Conservation (phyloP, 2,888 invertebrate species). For the Cactoblastis cactorum region DNA sequence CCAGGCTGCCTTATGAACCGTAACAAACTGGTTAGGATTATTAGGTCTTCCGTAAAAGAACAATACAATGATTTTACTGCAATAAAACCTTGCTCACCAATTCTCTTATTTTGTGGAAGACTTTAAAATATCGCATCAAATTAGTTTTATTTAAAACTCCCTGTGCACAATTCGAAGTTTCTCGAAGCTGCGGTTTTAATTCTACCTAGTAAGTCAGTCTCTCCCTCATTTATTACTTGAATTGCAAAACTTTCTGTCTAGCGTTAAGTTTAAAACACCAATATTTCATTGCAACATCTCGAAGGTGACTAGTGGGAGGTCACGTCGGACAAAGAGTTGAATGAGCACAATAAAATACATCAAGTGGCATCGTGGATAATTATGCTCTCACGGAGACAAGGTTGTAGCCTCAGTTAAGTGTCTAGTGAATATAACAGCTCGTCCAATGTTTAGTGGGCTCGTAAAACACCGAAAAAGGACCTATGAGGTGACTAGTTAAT, state of each 20-base stretch:
- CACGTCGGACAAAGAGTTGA: constrained; percentile 7
- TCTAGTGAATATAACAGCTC: background rate
- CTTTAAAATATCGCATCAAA: background rate
- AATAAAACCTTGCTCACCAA: background rate
- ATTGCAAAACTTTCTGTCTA: constrained; percentile 25
- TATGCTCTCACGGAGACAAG: background rate
- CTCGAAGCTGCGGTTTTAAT: background rate
- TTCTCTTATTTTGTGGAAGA: background rate
- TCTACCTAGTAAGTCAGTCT: constrained; percentile 14
- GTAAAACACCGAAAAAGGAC: no score
- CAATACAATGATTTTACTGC: constrained; percentile 11
- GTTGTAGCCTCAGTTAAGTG: background rate
- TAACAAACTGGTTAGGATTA: constrained; percentile 30
- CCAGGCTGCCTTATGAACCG: constrained; percentile 35
- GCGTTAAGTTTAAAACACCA: constrained; percentile 26
- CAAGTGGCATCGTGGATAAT: background rate
- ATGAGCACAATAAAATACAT: constrained; percentile 7
- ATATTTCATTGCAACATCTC: constrained; percentile 26
- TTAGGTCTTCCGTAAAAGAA: constrained; percentile 9
- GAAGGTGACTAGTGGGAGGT: constrained; percentile 17
- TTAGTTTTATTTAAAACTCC: background rate
- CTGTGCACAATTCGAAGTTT: background rate
- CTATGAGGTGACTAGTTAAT: no score
- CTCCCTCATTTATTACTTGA: constrained; percentile 15
- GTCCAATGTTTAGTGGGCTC: background rate